Evolutionary conservation across 2,797 vertebrate genomes (phyloP), one percentile per base, ranked within the genome.

Genomic region (Bovichtus diacanthus): DNA sequence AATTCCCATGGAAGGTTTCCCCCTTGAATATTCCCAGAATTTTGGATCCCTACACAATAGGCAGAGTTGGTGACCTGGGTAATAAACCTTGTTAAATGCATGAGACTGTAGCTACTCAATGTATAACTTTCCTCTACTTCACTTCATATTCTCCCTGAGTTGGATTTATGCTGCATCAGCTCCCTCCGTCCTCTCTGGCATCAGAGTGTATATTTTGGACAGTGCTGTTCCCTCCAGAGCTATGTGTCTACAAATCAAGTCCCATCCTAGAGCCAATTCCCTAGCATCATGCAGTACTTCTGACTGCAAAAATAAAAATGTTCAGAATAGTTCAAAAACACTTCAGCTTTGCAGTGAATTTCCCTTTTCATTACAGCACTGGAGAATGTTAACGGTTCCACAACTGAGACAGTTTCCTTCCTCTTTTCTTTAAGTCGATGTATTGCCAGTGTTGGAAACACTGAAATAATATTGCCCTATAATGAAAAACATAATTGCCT

Each of bases 141-240:
- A n/a, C 18, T 73, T 74, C 51, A 51, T 70, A 47, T 65, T 86
- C 58, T 77, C 46, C 6, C 53, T 70, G 44, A 41, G 46, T 77
- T 63, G 66, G 55, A 71, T 86, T 88, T 88, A 2, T 80, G 87
- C 92, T 83, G 84, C 70, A 66, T 92, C 90, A 91, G 86, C 85
- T 74, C 63, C 56, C 73, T 83, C 31, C 4, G 46, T 47, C 62
- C 50, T 55, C 58, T 63, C 69, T 87, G 84, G 86, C 84, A 76
- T 74, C 38, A 19, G 34, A 65, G n/a, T 84, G 89, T 87, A 55
- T 87, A 25, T 86, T 90, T 91, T 91, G 83, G 87, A 83, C 75
- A 21, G 34, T 50, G 58, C 68, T 23, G 27, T 56, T 88, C 58
- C 59, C 46, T 63, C 36, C 67, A 53, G 36, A 82, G 39, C 13